A percentile compares a stretch with the other conserved stretches of the same genome.
Evolutionary conservation across 2,888 invertebrate genomes (phyloP).

Genomic region (Chalcosyrphus nemorum): DNA sequence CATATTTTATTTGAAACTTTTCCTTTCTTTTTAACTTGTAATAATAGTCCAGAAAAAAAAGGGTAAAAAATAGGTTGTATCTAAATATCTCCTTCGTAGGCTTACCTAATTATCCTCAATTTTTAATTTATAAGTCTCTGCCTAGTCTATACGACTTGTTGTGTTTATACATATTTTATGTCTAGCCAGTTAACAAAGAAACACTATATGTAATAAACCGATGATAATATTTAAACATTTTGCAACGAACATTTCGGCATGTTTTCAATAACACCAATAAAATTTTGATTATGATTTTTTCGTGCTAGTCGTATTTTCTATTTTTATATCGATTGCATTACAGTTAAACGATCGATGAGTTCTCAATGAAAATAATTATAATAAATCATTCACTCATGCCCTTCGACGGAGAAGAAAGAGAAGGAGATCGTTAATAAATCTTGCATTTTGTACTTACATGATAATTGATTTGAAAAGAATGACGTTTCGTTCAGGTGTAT

Average conservation of each 20-base stretch:
- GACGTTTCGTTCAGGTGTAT: slow-evolving; percentile 47
- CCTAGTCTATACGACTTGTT: no score
- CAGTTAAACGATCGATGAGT: slow-evolving; percentile 16
- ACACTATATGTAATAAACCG: not conserved
- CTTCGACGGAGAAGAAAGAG: slow-evolving; percentile 4
- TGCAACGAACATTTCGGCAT: not conserved
- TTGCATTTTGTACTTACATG: slow-evolving; percentile 64
- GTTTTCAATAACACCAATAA: slow-evolving; percentile 1
- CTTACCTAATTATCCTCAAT: no score
- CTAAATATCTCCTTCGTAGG: no score
- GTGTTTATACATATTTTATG: no score
- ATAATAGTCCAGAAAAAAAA: no score
- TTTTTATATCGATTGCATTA: not conserved
- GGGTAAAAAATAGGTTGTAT: no score
- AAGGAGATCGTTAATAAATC: slow-evolving; percentile 34
- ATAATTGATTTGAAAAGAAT: slow-evolving; percentile 52
- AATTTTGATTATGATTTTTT: not conserved
- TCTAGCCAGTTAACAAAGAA: not conserved
- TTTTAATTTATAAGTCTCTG: no score
- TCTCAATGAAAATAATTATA: slow-evolving; percentile 12
- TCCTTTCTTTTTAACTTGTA: no score
- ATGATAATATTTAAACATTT: not conserved
- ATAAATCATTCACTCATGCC: slow-evolving; percentile 35
- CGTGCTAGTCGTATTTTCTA: not conserved
- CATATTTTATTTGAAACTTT: no score